These are phyloP conservation scores for Tyrophagus putrescentiae DNA, from an alignment of 1,140 invertebrate species.

Conservation along the genomic window DNA sequence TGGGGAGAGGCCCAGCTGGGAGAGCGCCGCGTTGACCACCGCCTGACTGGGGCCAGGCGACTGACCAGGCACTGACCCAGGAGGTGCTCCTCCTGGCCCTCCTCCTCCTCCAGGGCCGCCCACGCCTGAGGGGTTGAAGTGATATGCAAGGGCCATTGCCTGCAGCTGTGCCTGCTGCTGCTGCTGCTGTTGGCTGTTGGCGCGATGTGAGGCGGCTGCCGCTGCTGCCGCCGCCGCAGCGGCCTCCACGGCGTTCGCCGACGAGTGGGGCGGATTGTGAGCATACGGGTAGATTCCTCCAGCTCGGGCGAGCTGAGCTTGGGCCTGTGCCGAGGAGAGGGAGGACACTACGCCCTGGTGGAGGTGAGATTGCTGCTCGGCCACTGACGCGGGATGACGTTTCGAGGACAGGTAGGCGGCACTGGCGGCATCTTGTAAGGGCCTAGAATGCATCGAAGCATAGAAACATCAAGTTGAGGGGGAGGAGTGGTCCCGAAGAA, in stretches of 20 bases:
- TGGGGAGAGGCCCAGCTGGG: not conserved
- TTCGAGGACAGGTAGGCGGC: conserved; percentile 3
- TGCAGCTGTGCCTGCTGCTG: not conserved
- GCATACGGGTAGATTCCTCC: too few species aligned
- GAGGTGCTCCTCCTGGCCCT: not conserved
- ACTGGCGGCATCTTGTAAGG: conserved; percentile 11
- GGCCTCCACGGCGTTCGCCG: not conserved
- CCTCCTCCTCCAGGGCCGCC: not conserved
- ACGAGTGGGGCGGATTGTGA: too few species aligned
- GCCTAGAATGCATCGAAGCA: conserved; percentile 15
- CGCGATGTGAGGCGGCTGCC: not conserved
- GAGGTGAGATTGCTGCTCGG: too few species aligned
- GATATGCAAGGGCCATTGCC: not conserved
- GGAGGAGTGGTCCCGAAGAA: not conserved
- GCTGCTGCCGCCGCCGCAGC: not conserved
- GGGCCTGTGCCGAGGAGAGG: too few species aligned
- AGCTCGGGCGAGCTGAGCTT: too few species aligned
- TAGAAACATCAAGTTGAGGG: not conserved
- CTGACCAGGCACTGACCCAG: not conserved
- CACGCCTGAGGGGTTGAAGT: not conserved
- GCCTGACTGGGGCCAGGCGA: not conserved
- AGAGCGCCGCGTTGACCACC: not conserved
- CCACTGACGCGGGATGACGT: not conserved
- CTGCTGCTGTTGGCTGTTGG: not conserved
- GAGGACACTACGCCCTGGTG: too few species aligned